Base-by-base conservation (phyloP, 2,797 vertebrate genomes). In the Botia almorhae region DNA sequence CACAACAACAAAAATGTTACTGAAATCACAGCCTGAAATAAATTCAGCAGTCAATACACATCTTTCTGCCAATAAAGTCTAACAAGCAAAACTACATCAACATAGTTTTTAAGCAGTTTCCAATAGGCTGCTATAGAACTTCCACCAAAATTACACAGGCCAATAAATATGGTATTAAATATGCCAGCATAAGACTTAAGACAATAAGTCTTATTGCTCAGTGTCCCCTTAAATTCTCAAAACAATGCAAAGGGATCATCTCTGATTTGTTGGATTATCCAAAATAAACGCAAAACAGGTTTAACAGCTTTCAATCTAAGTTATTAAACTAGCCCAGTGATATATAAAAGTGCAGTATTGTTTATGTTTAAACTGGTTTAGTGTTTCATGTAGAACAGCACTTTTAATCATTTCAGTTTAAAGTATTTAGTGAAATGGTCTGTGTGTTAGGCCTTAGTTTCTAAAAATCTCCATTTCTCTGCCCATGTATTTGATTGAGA, bases 401-500 rank as follows among this genome's bases (percentile, higher is more conserved):
- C 51, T 69, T 67, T 71, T 76, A 77, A 82, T 81, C 13, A 74
- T 79, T 79, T 82, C 11, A 48, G 58, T 46, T 69, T 19, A 61
- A 82, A 61, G 39, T 69, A 74, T 61, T 63, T 17, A 33, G 61
- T 74, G 56, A 74, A 82, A 68, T 46, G 43, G 70, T 79, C 65
- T 64, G 56, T 17, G 46, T 69, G 69, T 74, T 64, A 74, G 55
- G 63, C 76, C 74, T 70, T 61, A 69, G 46, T 82, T 64, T 58
- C 51, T 21, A 74, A 73, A 64, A 29, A 79, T 64, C 43, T 82
- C 23, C 23, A 26, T 26, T 26, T 26, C 2, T 26, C 55, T 63
- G 71, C 43, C 56, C 46, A 69, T 82, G 39, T 73, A 77, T 78
- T 60, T 74, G 76, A 79, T 79, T 61, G 46, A 68, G 81, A 78